Evolutionary conservation across 2,797 vertebrate genomes (phyloP).

Genomic region (Myotis daubentonii): DNA sequence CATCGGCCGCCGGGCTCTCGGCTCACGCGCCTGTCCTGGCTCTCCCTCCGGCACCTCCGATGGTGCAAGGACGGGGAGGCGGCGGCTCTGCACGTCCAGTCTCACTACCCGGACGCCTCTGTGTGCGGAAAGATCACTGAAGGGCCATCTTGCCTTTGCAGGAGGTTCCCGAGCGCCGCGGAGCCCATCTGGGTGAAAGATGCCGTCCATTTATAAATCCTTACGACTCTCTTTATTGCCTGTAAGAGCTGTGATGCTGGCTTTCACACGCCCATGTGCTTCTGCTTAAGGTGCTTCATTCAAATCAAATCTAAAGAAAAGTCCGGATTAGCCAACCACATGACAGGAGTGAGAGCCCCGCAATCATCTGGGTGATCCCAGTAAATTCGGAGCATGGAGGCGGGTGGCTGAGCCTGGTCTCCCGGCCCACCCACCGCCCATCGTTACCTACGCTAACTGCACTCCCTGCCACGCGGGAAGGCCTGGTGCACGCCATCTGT

Average conservation of each 20-base stretch:
- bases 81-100: accelerated
- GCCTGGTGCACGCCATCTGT: too few relatives aligned
- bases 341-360: neutral
- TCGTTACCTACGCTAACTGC: too few relatives aligned
- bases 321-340: slow-evolving; percentile 22
- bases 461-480: accelerated
- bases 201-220: slow-evolving; percentile 47
- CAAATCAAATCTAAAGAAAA: slow-evolving; percentile 37
- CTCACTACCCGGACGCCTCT: neutral
- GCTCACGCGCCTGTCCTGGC: neutral
- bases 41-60: neutral
- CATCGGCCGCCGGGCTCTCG: accelerated
- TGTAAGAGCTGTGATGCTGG: neutral
- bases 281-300: slow-evolving; percentile 54
- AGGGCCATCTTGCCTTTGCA: neutral
- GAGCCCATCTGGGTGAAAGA: slow-evolving; percentile 62
- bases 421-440: too few relatives aligned
- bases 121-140: accelerated
- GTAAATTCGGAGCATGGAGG: neutral
- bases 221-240: slow-evolving; percentile 35
- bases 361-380: neutral
- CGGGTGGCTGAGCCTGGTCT: neutral
- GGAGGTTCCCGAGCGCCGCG: neutral
- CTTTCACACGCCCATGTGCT: slow-evolving; percentile 31
- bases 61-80: accelerated